Base-by-base conservation (phyloP, 1,140 invertebrate genomes). In the Centruroides sculpturatus region DNA sequence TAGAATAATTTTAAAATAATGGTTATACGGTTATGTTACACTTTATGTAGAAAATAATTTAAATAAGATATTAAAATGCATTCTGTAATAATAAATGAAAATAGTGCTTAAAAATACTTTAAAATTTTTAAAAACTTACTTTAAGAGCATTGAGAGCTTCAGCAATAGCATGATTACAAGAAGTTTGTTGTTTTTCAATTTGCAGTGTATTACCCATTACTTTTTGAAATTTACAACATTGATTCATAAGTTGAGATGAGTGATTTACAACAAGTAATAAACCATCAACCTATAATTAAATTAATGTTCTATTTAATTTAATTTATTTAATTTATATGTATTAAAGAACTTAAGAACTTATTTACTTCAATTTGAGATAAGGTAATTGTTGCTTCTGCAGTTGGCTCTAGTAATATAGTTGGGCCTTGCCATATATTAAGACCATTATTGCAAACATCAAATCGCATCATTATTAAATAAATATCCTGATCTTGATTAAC, bases 121-220 rank as follows among this genome's bases (percentile, higher is more conserved):
- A 41, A 41, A 53, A 5, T 36, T 34, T 12, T 57, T 35, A 35
- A 46, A 65, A 52, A 7, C 62, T 70, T 70, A 83, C 78, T 75
- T 83, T 85, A 8, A 86, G 76, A 9, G 79, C 72, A 34, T 73
- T 71, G n/a, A 84, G 75, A 5, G 82, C 79, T 58, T 80, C 77
- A n/a, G 79, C 77, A 51, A 83, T 79, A 49, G 76, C 74, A n/a
- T 78, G 72, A 66, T 78, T 77, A 63, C 76, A 77, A 9, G 77
- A 73, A n/a, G 73, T 76, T 63, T 77, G 73, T 58, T 78, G 77
- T 58, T 73, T 71, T 6, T 72, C 65, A 6, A 79, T 60, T 35
- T 66, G 62, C 8, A 79, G 66, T n/a, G 69, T 69, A 49, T 66
- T 66, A 3, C 72, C 74, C 73, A 77, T 75, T 47, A 68, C 41